Evolutionary conservation across 2,113 vertebrate genomes (phyloP).

Genomic region (Eudorcas thomsonii): DNA sequence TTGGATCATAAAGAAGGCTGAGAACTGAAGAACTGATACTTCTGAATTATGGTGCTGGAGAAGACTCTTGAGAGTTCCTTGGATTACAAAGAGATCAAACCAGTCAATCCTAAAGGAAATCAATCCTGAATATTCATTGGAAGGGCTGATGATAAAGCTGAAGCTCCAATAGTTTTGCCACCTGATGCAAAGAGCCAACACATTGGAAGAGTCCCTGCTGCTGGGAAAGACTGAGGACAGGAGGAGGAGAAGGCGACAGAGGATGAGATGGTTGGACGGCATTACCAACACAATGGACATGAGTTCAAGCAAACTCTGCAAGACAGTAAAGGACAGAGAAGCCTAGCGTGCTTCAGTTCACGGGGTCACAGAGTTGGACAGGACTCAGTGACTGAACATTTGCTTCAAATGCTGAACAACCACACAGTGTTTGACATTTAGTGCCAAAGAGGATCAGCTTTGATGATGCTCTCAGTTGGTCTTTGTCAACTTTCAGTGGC

Average conservation of each 20-base stretch:
- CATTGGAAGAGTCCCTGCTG: background rate
- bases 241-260: background rate
- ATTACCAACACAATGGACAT: background rate
- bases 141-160: background rate
- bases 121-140: background rate
- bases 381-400: background rate
- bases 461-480: background rate
- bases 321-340: background rate
- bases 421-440: background rate
- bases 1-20: background rate
- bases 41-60: background rate
- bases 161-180: background rate
- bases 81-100: background rate
- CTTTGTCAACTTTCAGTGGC: background rate
- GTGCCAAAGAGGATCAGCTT: background rate
- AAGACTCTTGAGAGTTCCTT: background rate
- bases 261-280: background rate
- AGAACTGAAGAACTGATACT: background rate
- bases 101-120: background rate
- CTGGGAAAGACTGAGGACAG: background rate
- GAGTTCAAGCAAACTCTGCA: background rate
- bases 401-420: background rate
- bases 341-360: background rate
- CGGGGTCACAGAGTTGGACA: background rate
- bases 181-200: background rate